A percentile compares a stretch with the other conserved stretches of the same genome.
Evolutionary conservation across 2,797 vertebrate species (phyloP).

Genomic region (Acanthiza pusilla): DNA sequence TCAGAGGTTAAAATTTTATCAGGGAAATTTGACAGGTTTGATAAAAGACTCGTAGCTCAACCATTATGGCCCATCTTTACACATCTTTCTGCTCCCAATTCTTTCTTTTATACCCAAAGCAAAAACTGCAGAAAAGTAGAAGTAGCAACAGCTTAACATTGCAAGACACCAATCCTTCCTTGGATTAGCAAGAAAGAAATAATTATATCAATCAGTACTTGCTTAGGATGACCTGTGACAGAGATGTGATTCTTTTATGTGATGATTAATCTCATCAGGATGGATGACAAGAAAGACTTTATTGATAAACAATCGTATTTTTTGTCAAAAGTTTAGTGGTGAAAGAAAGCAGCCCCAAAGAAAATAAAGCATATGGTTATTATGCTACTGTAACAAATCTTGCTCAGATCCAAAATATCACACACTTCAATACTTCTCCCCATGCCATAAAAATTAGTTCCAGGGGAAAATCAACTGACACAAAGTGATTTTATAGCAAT

Average conservation of each 20-base stretch:
- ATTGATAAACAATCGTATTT: neutral
- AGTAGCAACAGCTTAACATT: neutral
- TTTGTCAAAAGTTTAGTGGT: neutral
- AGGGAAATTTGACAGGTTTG: neutral
- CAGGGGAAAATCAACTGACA: constrained; percentile 1
- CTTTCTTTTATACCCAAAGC: neutral
- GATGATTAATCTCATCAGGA: neutral
- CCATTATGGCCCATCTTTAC: neutral
- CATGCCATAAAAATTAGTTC: neutral
- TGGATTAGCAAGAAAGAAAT: neutral
- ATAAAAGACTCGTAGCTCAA: neutral
- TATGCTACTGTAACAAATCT: neutral
- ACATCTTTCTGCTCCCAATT: neutral
- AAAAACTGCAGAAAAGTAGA: neutral
- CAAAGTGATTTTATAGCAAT: neutral
- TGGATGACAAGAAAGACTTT: neutral
- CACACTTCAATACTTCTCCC: neutral
- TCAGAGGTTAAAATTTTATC: neutral
- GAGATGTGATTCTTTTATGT: neutral
- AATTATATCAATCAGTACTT: neutral
- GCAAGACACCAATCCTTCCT: neutral
- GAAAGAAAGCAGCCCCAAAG: neutral
- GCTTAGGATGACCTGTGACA: accelerated
- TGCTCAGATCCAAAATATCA: neutral
- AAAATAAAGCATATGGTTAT: neutral